phyloP scores from a whole-genome alignment of 2,113 vertebrate species.

The Glaucidium brasilianum region DNA sequence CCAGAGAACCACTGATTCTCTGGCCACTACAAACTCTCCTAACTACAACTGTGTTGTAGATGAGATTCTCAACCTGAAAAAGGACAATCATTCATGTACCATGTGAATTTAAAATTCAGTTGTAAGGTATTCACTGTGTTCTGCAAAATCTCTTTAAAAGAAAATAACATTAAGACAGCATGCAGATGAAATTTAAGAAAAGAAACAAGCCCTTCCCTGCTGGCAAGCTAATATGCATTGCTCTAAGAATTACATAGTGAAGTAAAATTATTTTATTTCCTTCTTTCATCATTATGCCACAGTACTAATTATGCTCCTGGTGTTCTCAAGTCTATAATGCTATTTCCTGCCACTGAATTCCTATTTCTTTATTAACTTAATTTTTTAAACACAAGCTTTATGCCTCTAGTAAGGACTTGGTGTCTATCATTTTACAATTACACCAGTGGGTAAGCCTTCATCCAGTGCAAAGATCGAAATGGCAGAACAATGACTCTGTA shows the following conservation, averaged over 20 bases:
- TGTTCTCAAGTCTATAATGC: conserved; percentile 19
- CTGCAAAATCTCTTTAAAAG: neutral
- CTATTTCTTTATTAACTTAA: conserved; percentile 49
- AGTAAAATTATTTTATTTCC: conserved; percentile 47
- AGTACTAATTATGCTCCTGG: conserved; percentile 29
- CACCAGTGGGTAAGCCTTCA: neutral
- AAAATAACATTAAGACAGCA: neutral
- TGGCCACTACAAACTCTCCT: neutral
- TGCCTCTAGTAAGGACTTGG: neutral
- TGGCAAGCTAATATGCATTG: conserved; percentile 32
- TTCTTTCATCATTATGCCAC: conserved; percentile 36
- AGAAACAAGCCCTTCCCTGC: neutral
- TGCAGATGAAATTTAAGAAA: neutral
- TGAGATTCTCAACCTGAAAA: neutral
- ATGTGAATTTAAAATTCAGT: neutral
- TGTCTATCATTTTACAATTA: neutral
- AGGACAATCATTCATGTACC: neutral
- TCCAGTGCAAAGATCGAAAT: neutral
- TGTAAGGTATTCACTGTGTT: neutral
- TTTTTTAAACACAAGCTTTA: conserved; percentile 24
- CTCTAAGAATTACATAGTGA: conserved; percentile 35
- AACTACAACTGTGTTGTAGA: neutral
- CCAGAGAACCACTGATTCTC: neutral
- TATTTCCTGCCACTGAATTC: conserved; percentile 7
- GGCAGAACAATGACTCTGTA: neutral